phyloP scores from a whole-genome alignment of 2,888 invertebrate genomes.

The Pristionchus entomophagus region DNA sequence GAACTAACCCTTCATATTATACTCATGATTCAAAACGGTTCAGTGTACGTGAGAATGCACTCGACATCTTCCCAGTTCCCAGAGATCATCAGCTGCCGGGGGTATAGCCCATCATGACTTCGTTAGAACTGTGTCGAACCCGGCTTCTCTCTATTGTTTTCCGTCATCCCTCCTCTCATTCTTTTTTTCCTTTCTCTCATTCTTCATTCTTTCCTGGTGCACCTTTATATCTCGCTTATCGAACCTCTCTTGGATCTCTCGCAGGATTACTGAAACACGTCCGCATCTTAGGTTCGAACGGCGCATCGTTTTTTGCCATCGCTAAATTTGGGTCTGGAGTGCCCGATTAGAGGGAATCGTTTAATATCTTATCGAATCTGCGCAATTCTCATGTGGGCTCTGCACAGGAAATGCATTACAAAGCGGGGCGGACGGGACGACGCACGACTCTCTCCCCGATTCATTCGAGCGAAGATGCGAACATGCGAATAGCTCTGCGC shows the following conservation, averaged over 20 bases:
- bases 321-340: no score
- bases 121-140: not conserved
- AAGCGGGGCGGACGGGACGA: not conserved
- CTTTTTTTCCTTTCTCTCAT: not conserved
- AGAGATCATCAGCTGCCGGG: not conserved
- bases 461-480: slow-evolving; percentile 23
- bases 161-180: not conserved
- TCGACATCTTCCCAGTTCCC: not conserved
- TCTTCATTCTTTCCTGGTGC: no score
- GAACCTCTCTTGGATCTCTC: no score
- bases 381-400: not conserved
- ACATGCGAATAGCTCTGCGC: not conserved
- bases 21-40: no score
- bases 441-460: not conserved
- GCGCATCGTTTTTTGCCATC: no score
- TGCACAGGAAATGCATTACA: slow-evolving; percentile 41
- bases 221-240: no score
- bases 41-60: no score
- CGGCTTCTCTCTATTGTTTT: not conserved
- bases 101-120: not conserved
- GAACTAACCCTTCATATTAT: no score
- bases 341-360: not conserved
- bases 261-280: no score
- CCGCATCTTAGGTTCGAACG: no score
- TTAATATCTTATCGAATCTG: slow-evolving; percentile 24